These are phyloP conservation scores for Fistularia commersonii DNA, from an alignment of 2,797 vertebrate species.

Conservation along the genomic window DNA sequence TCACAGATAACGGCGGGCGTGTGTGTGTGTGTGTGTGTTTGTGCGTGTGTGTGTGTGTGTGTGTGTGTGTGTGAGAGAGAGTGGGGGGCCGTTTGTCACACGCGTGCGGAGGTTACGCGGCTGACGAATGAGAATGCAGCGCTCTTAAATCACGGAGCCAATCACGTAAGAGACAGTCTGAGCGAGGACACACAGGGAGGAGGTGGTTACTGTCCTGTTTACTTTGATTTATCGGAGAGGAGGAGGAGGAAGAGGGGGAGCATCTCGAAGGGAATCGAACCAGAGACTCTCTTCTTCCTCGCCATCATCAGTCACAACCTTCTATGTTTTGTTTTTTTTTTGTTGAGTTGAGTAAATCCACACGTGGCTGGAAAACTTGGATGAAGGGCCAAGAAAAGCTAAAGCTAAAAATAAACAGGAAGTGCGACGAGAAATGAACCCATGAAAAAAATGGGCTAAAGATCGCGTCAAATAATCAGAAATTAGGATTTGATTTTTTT, in stretches of 20 bases:
- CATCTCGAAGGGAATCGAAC: neutral
- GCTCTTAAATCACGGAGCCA: conserved; percentile 71
- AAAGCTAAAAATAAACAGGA: too few relatives aligned
- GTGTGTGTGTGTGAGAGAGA: neutral
- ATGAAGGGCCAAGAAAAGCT: too few relatives aligned
- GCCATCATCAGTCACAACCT: too few relatives aligned
- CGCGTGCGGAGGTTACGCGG: conserved; percentile 52
- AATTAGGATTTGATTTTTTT: too few relatives aligned
- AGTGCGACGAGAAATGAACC: too few relatives aligned
- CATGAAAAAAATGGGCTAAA: too few relatives aligned
- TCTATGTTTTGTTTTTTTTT: neutral
- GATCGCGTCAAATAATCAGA: too few relatives aligned
- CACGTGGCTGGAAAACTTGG: too few relatives aligned
- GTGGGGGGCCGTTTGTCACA: conserved; percentile 47
- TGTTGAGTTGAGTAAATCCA: too few relatives aligned
- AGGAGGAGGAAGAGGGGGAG: neutral
- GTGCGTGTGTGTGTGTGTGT: conserved; percentile 15
- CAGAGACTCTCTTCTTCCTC: conserved; percentile 2
- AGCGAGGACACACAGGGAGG: conserved; percentile 55
- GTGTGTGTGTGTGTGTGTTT: conserved; percentile 13
- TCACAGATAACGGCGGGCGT: conserved; percentile 12
- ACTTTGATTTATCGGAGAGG: conserved; percentile 56
- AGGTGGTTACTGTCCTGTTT: conserved; percentile 63
- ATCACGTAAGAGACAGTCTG: conserved; percentile 65
- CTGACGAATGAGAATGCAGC: conserved; percentile 59